Evolutionary conservation across 2,888 invertebrate genomes (phyloP), one percentile per base, ranked within the genome.

Genomic region (Pyralis farinalis): DNA sequence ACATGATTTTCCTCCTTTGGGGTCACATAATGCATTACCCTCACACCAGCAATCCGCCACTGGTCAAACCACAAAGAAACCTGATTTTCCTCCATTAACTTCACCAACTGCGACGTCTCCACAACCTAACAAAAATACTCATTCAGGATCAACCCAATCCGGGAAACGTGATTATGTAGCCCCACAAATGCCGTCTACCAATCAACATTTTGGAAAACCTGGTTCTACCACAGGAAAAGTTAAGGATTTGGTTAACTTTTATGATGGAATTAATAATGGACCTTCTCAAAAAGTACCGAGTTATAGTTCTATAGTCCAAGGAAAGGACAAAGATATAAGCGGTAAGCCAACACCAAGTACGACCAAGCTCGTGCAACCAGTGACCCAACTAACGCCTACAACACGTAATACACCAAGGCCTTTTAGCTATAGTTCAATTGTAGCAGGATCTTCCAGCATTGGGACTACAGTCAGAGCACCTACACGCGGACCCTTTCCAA

Each of bases 221-320:
- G 63, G 67, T 39, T 58, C 52, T 25, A 48, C 58, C 30, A 51
- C 59, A 7, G 74, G 78, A 31, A 82, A 80, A 55, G 86, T 88
- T 1, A 79, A 85, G 54, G 87, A 84, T 46, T 63, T 88, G 8
- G 54, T 88, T 27, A 78, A 84, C 43, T 83, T 74, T 53, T 88
- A 77, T 49, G 81, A 85, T 35, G 62, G 49, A 36, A 70, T 77
- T 53, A 63, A 49, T 9, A 61, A 56, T 37, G 56, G 52, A 35
- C 63, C 49, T 16, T 62, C 67, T 9, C 64, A 63, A 21, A 69
- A 66, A 37, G 47, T 63, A n/a, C 76, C 77, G 3, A 89, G 84
- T 53, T 89, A 84, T 42, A 88, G 87, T 57, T 74, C 79, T 3
- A 63, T 80, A 44, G 44, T 80, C 38, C 69, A 77, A 57, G 75